Evolutionary conservation across 1,140 invertebrate genomes (phyloP).

Genomic region (Ridgeia piscesae): DNA sequence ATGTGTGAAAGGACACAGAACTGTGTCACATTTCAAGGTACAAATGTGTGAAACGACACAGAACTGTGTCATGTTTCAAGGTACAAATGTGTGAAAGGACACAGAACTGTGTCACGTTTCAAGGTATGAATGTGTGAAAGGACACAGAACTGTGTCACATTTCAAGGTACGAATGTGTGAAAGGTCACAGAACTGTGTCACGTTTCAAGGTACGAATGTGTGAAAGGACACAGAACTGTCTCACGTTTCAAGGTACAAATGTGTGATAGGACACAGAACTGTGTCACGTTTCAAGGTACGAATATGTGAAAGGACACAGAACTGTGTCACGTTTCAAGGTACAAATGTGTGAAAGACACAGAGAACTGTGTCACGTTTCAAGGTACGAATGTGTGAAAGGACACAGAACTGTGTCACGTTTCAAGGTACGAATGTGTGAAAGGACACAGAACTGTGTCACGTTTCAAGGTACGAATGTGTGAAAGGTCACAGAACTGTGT

Average conservation of each 20-base stretch:
- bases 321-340: not conserved
- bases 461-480: too few species aligned
- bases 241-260: not conserved
- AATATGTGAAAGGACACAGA: slow-evolving; percentile 7
- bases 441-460: too few species aligned
- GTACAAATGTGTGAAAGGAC: not conserved
- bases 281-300: too few species aligned
- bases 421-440: not conserved
- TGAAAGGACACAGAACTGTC: not conserved
- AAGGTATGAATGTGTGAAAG: too few species aligned
- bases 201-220: too few species aligned
- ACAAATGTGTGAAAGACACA: not conserved
- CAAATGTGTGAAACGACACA: slow-evolving; percentile 1
- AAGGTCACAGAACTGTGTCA: too few species aligned
- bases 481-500: not conserved
- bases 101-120: too few species aligned
- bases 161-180: not conserved
- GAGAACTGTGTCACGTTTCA: too few species aligned
- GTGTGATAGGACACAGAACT: not conserved
- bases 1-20: not conserved
- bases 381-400: too few species aligned
- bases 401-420: not conserved
- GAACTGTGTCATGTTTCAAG: not conserved
- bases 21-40: too few species aligned
- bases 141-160: not conserved